phyloP scores from a whole-genome alignment of 2,888 invertebrate genomes.

The Tridacna crocea region DNA sequence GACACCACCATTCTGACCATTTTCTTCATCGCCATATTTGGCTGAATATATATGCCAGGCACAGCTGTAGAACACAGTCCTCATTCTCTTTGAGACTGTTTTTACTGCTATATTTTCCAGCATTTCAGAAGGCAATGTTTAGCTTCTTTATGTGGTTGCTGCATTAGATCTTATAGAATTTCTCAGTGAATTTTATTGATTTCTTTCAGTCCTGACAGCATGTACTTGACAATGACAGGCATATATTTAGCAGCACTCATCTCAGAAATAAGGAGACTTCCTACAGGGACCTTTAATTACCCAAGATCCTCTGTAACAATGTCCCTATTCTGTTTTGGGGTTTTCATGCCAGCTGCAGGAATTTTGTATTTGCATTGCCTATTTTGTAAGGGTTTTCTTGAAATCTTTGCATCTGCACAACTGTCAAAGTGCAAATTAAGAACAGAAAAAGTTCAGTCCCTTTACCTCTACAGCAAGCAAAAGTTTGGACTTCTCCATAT shows the following conservation, averaged over 20 bases:
- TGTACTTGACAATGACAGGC: constrained; percentile 19
- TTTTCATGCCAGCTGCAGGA: constrained; percentile 18
- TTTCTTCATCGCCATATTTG: no score
- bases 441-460: no score
- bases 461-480: no score
- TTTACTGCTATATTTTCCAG: no score
- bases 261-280: constrained; percentile 13
- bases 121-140: no score
- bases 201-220: constrained; percentile 10
- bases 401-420: background rate
- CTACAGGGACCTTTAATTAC: constrained; percentile 20
- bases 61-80: no score
- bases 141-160: no score
- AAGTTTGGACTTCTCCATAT: no score
- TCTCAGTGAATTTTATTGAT: constrained; percentile 15
- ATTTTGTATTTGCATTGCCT: background rate
- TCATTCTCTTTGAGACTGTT: no score
- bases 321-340: background rate
- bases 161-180: constrained; percentile 14
- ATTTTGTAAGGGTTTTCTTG: no score
- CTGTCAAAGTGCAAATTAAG: background rate
- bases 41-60: no score
- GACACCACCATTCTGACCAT: no score
- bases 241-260: constrained; percentile 19
- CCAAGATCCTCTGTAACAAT: background rate